Base-by-base conservation (phyloP, 2,888 invertebrate species). In the Drosophila algonquin region DNA sequence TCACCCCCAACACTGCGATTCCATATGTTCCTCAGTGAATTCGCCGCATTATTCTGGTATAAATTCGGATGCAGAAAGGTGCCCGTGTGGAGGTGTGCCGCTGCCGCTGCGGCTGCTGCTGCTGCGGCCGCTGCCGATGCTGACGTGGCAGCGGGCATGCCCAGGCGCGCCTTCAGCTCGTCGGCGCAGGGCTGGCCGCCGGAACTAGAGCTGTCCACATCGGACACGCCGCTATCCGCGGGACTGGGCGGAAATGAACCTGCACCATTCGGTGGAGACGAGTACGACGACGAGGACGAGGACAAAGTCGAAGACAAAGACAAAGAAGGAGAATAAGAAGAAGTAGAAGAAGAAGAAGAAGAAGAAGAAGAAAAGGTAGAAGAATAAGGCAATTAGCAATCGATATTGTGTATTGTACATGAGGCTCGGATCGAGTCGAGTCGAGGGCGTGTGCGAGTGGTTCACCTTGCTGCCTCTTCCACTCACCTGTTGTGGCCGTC, bases 181-280 rank as follows among this genome's bases (percentile, higher is more conserved):
- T 98, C 96, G 73, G 92, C 92, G 75, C 92, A 92, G 52, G 92
- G 93, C 91, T 95, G 95, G 74, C 95, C 96, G 74, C 96, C 95
- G 50, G 95, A 95, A 86, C 97, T 98, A 77, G 98, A 98, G 84
- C 98, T 98, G 93, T 98, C 98, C 89, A 98, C 98, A 93, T 98
- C 98, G 68, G 98, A 98, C 59, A 98, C 98, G 75, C 98, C 98
- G 92, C 98, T 98, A 94, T 99, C 98, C 60, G 98, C 98, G 76
- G 98, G 98, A 92, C 98, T 98, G 61, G 98, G 98, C 76, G 98
- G 98, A 91, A 98, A 95, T 89, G 98, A 98, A 92, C 98, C 98
- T 97, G 93, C 80, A 75, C 87, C 56, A 61, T 30, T 40, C 18
- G 35, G 54, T 21, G n/a, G 32, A 45, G 18, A 70, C 56, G 64